Conservation (phyloP, 2,888 invertebrate genomes). For the Euspilapteryx auroguttella region DNA sequence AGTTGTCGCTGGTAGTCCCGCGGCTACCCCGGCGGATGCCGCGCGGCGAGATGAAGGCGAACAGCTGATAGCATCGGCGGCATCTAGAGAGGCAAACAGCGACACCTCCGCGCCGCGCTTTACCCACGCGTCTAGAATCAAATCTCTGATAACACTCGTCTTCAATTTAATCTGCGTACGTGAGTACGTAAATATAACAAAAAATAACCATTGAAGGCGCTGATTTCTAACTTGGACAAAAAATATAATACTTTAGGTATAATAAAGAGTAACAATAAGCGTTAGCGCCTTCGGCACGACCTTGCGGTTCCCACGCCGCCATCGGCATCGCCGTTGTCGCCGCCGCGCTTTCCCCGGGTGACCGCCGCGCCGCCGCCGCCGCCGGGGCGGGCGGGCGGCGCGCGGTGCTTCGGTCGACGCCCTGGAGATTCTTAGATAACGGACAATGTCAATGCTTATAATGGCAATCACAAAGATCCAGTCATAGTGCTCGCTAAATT, state of each 20-base stretch:
- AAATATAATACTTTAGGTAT: background rate
- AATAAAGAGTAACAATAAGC: too few species aligned
- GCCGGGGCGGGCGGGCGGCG: background rate
- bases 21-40: too few species aligned
- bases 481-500: too few species aligned
- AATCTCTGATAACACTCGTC: slow-evolving; percentile 14
- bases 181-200: slow-evolving; percentile 1
- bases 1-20: slow-evolving; percentile 14
- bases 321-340: slow-evolving; percentile 9
- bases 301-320: slow-evolving; percentile 23
- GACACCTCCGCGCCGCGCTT: slow-evolving; percentile 23
- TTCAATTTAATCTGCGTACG: slow-evolving; percentile 29
- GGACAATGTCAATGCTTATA: too few species aligned
- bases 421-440: too few species aligned
- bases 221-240: background rate
- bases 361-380: background rate
- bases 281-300: slow-evolving; percentile 10
- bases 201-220: too few species aligned
- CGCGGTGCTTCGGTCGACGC: background rate
- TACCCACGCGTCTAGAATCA: background rate
- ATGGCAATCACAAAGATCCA: too few species aligned
- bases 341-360: background rate
- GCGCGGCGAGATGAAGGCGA: slow-evolving; percentile 44
- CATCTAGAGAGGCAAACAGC: slow-evolving; percentile 32
- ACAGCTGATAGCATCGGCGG: slow-evolving; percentile 27